Conservation (phyloP, 1,140 invertebrate species). For the Apis cerana region DNA sequence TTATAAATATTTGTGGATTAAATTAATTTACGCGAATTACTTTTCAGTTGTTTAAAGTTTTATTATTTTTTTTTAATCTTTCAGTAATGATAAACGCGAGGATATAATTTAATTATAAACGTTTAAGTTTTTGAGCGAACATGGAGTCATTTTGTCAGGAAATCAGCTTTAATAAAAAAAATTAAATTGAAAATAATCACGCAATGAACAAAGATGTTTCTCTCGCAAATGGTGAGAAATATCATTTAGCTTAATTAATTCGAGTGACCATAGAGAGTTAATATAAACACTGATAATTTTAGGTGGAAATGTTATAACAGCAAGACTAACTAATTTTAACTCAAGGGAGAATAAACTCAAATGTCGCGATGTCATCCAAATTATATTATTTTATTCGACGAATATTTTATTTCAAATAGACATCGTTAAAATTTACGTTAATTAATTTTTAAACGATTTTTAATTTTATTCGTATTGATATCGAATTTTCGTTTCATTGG, state of each 20-base stretch:
- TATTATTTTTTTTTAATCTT: not conserved
- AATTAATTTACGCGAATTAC: not conserved
- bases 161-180: not conserved
- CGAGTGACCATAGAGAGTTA: not conserved
- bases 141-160: not conserved
- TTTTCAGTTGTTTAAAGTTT: not conserved
- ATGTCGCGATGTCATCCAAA: not conserved
- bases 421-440: not conserved
- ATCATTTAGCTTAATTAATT: not conserved
- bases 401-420: not conserved
- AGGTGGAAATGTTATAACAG: not conserved
- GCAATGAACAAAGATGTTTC: not conserved
- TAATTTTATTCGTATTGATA: not conserved
- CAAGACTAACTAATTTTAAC: not conserved
- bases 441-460: too few relatives aligned
- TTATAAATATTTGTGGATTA: not conserved
- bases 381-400: not conserved
- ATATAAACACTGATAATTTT: slow-evolving; percentile 2
- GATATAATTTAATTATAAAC: not conserved
- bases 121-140: not conserved
- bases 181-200: not conserved
- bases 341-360: not conserved
- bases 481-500: too few relatives aligned
- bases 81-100: not conserved
- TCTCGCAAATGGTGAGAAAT: not conserved